Evolutionary conservation across 1,140 invertebrate genomes (phyloP).

Genomic region (Goniozus legneri): DNA sequence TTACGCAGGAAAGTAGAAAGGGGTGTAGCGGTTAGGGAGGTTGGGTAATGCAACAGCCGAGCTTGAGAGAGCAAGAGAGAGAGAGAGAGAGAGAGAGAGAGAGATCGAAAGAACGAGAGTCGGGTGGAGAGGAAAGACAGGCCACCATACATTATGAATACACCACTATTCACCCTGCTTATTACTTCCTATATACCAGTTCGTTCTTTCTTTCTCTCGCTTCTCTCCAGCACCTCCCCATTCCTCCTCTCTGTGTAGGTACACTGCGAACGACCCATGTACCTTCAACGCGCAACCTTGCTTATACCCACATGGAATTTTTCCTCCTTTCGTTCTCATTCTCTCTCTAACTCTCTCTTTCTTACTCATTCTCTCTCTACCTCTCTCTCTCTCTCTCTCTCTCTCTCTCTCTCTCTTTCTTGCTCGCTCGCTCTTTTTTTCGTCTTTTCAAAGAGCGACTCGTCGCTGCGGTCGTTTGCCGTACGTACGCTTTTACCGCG

Average conservation of each 20-base stretch:
- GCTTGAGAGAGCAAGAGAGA: background rate
- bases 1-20: constrained; percentile 32
- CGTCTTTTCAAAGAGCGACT: constrained; percentile 32
- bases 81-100: constrained; percentile 6
- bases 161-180: constrained; percentile 41
- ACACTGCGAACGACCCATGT: constrained; percentile 2
- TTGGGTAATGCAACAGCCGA: constrained; percentile 33
- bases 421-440: constrained; percentile 12
- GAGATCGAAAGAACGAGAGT: constrained; percentile 2
- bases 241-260: constrained; percentile 4
- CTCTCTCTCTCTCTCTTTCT: constrained; percentile 1
- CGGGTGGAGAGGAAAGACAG: constrained; percentile 12
- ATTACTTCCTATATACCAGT: constrained; percentile 33
- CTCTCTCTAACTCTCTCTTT: no score
- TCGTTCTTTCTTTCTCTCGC: constrained; percentile 14
- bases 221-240: no score
- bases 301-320: background rate
- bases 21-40: constrained; percentile 29
- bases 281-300: background rate
- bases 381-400: constrained; percentile 9
- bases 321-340: no score
- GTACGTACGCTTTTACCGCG: no score
- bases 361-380: background rate
- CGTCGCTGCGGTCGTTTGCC: background rate
- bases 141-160: constrained; percentile 43